Percentiles rank a stretch among this genome's conserved stretches.
Evolutionary conservation across 1,140 invertebrate genomes (phyloP).

Genomic region (Orius insidiosus): DNA sequence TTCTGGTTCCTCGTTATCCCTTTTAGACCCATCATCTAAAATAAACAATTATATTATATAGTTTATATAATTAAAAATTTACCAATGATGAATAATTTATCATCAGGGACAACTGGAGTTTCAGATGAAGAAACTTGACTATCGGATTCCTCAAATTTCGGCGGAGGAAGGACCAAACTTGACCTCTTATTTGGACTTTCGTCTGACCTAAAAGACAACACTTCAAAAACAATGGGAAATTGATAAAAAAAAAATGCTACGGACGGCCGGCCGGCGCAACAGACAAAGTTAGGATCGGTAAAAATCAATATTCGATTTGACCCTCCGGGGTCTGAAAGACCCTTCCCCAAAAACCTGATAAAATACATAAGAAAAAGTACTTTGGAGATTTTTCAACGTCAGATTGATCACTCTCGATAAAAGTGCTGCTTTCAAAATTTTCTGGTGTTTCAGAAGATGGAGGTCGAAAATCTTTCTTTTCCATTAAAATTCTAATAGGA

Average conservation of each 20-base stretch:
- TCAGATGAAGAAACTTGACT: background rate
- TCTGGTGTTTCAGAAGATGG: background rate
- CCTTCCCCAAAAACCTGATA: too few relatives aligned
- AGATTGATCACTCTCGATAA: background rate
- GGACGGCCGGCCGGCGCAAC: too few relatives aligned
- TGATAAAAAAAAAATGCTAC: too few relatives aligned
- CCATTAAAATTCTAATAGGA: background rate
- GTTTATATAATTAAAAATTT: background rate
- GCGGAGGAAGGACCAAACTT: slow-evolving; percentile 4
- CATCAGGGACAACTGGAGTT: background rate
- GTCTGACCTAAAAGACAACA: background rate
- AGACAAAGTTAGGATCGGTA: too few relatives aligned
- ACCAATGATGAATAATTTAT: slow-evolving; percentile 2
- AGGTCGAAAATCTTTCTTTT: background rate
- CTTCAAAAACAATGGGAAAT: background rate
- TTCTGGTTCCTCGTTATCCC: background rate
- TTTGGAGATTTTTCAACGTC: slow-evolving; percentile 1
- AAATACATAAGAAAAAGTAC: background rate
- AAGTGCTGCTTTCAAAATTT: background rate
- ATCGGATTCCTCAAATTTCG: slow-evolving; percentile 3
- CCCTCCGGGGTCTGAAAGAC: too few relatives aligned
- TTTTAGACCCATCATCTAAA: background rate
- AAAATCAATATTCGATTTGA: too few relatives aligned
- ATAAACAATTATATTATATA: background rate
- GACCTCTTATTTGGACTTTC: background rate